Conservation (phyloP, 2,888 invertebrate species). For the Tromatobia lineatoria region DNA sequence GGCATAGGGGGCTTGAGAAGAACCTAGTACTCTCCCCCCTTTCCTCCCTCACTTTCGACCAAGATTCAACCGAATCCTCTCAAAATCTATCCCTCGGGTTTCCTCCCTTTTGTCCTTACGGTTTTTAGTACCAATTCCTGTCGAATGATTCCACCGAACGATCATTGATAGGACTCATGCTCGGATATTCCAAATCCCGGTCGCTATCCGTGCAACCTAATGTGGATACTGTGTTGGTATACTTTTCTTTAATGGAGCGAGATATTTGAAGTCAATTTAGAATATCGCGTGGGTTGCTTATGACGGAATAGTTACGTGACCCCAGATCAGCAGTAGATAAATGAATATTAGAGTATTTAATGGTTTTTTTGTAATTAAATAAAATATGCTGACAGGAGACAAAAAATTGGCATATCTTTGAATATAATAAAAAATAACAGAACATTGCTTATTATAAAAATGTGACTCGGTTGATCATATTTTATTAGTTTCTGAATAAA, state of each 20-base stretch:
- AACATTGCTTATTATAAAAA: too few relatives aligned
- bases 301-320: background rate
- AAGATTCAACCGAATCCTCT: constrained; percentile 54
- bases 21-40: constrained; percentile 38
- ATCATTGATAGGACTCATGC: constrained; percentile 47
- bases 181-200: constrained; percentile 31
- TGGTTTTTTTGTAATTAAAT: too few relatives aligned
- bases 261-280: constrained; percentile 2
- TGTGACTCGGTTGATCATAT: too few relatives aligned
- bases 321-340: background rate
- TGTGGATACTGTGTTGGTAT: background rate
- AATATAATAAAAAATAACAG: too few relatives aligned
- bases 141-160: constrained; percentile 60
- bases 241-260: constrained; percentile 2
- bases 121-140: constrained; percentile 62
- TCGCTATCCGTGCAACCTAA: background rate
- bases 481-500: too few relatives aligned
- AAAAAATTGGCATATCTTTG: too few relatives aligned
- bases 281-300: background rate
- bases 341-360: too few relatives aligned
- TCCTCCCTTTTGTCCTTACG: constrained; percentile 58
- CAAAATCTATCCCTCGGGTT: constrained; percentile 63
- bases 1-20: constrained; percentile 43
- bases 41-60: constrained; percentile 33
- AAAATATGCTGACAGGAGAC: too few relatives aligned